Evolutionary conservation across 2,113 vertebrate species (phyloP), one percentile per base, ranked within the genome.

Genomic region (rat (Rattus norvegicus)): DNA sequence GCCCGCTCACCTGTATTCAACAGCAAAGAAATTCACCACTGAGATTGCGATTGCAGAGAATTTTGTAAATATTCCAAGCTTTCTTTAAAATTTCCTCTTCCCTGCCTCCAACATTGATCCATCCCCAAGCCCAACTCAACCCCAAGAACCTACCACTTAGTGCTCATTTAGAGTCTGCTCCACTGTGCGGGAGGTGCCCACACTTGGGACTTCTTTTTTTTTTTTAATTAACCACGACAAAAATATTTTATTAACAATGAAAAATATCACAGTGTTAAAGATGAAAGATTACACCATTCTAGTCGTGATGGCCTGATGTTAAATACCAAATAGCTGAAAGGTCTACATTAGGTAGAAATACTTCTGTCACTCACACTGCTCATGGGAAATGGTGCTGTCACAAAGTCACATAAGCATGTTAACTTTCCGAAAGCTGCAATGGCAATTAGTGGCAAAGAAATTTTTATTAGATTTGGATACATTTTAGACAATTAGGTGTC

Each of bases 401-500:
- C 97, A 98, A 97, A 98, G 95, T 98, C 91, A 98, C 98, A 98
- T 98, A 97, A 98, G 98, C 98, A 98, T 98, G 87, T 96, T 97
- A 98, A 98, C 98, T 97, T 96, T 96, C 84, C 77, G 96, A 98
- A 98, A 98, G 96, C 98, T 98, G 98, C 98, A 99, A 97, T 99
- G 97, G 97, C 98, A 98, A 98, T 98, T 99, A 99, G 97, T 39
- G 7, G 97, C 97, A 98, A 69, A 99, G 98, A 98, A 98, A 98
- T 98, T 98, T 99, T 99, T 98, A 99, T 99, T 99, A 98, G 98
- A 99, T 99, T 98, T 98, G 97, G 98, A 99, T 98, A 99, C 98
- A 98, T 98, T 98, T 98, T 98, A 99, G 98, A 98, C 98, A 99
- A 99, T 99, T 99, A 99, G 97, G 96, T 97, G 98, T 98, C 98